Evolutionary conservation across 1,140 invertebrate species (phyloP), one percentile per base, ranked within the genome.

Genomic region (Sitophilus oryzae): DNA sequence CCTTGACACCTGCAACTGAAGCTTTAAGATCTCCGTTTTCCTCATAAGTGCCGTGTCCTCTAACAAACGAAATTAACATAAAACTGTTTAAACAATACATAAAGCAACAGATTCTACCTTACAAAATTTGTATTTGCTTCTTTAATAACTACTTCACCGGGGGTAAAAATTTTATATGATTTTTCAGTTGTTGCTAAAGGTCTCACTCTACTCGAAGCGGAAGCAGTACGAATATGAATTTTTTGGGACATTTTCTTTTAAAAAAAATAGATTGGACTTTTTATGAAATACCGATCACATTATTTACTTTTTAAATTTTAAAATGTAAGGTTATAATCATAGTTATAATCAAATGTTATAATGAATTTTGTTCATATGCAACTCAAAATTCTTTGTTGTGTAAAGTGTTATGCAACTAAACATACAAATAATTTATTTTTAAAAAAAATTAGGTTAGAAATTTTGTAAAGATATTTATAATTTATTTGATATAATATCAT

Each of bases 31-130:
- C 79, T 37, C 88, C 87, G 51, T 89, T 82, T 61, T 88, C 84
- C 37, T 86, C 79, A 66, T 93, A 98, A 0, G 96, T 99, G 36
- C 96, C 96, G 80, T 99, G 96, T 5, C 96, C 96, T 68, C 95
- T 95, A 71, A 64, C 46, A 48, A 37, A 43, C 41, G 47, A 36
- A 36, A 46, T 18, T 42, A 44, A 5, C 21, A 15, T 47, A 52
- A 35, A 19, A 49, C 3, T 49, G 4, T 51, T 40, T 63, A 41
- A 48, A 41, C 11, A 46, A 40, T 51, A 37, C 14, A 37, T 45
- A 14, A 41, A 47, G 30, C 21, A 54, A 25, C 45, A 56, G 21
- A 56, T 48, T 45, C 59, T 76, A 91, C 88, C 88, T 83, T 81
- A 95, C 86, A 71, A 89, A 93, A 38, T 52, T 46, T 51, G 43